Conservation (phyloP, 30 jellyfish, hydroid and myxozoan species). For the Hydractinia symbiolongicarpus region DNA sequence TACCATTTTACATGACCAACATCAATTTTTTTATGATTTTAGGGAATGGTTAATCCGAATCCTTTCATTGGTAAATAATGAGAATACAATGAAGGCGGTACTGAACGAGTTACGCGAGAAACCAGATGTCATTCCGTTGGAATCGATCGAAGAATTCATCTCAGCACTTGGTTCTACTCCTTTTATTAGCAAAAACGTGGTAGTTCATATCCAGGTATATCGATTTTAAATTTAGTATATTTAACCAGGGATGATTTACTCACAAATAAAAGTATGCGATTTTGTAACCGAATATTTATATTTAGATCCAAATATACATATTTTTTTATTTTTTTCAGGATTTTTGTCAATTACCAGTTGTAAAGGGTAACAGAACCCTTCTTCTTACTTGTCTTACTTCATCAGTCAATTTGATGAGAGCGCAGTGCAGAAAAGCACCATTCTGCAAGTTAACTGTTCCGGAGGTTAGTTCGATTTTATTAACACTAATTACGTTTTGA, state of each 20-base stretch:
- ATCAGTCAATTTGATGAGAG: not conserved
- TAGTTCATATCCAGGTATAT: not conserved
- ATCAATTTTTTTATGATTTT: not conserved
- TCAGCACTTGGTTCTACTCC: not conserved
- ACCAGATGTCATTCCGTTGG: not conserved
- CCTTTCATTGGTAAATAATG: constrained; percentile 2
- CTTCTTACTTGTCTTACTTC: not conserved
- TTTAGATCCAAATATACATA: too few species aligned
- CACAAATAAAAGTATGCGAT: too few species aligned
- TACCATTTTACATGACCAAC: too few species aligned
- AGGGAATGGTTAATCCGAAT: constrained; percentile 13
- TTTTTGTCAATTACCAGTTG: not conserved
- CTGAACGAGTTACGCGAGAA: not conserved
- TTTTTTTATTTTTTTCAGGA: not conserved
- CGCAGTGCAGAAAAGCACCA: not conserved
- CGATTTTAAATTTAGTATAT: too few species aligned
- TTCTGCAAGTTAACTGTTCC: not conserved
- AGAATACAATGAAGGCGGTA: not conserved
- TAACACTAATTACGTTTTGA: not conserved
- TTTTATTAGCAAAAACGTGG: not conserved
- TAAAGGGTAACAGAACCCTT: not conserved
- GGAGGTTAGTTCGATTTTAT: not conserved
- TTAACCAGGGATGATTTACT: too few species aligned
- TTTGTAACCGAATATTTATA: too few species aligned
- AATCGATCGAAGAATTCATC: not conserved